A percentile compares a stretch with the other conserved stretches of the same genome.
These are phyloP conservation scores for Capromys pilorides DNA, from an alignment of 2,797 vertebrate species.

Conservation along the genomic window DNA sequence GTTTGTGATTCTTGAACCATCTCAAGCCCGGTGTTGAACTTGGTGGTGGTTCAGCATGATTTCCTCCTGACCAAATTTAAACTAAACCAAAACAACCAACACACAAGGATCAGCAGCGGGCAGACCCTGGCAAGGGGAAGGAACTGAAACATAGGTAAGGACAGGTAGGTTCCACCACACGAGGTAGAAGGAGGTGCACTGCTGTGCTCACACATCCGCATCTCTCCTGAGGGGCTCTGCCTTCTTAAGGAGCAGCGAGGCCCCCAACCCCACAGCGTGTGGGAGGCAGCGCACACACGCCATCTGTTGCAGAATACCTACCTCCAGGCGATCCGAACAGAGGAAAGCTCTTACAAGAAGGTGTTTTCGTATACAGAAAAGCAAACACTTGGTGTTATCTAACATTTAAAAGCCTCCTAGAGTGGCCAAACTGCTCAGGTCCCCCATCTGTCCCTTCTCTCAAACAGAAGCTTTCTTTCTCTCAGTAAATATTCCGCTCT, in stretches of 20 bases:
- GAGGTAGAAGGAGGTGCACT: background rate
- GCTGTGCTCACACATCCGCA: rapidly evolving
- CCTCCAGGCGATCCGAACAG: background rate
- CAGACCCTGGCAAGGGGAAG: background rate
- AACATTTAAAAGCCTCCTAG: background rate
- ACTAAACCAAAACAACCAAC: background rate
- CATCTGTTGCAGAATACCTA: background rate
- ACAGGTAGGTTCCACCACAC: rapidly evolving
- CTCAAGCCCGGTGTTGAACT: background rate
- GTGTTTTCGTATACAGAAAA: conserved; percentile 30
- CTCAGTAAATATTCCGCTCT: no score
- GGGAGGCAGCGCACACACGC: rapidly evolving
- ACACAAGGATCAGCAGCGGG: background rate
- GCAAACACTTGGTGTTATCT: background rate
- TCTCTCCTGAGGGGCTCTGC: background rate
- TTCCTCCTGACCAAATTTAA: background rate
- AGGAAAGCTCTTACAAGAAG: background rate
- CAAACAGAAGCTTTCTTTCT: no score
- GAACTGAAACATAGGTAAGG: background rate
- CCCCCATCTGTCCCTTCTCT: no score
- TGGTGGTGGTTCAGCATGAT: background rate
- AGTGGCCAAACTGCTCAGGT: background rate
- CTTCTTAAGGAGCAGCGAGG: background rate
- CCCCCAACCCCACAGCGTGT: background rate
- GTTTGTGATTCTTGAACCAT: background rate